Evolutionary conservation across 2,113 vertebrate genomes (phyloP), one percentile per base, ranked within the genome.

Genomic region (Climacteris rufus): DNA sequence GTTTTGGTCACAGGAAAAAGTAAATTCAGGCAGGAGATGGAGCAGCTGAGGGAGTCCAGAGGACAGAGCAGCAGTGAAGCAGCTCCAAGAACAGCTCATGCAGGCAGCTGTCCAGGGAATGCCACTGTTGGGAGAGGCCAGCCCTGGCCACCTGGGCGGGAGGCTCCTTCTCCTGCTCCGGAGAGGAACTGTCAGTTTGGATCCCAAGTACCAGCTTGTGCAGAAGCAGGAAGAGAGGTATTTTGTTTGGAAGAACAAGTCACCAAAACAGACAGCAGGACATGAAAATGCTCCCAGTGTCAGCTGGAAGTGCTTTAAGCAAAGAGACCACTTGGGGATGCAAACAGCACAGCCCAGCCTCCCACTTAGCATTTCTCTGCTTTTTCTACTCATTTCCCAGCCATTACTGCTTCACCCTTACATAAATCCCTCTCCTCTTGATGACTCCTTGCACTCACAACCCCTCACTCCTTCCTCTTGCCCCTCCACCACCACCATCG

Each of bases 111-210:
- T 24, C 14, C 76, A 56, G n/a, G 13, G 10, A 85, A 47, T 20
- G 7, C 18, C 0, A 0, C 7, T 33, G 9, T 27, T 11, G 27
- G 3, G 9, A 56, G 52, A 83, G 21, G 68, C 27, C 47, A 70
- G 45, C 30, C 40, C 63, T 23, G 44, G 40, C 52, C 25, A 10
- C 47, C 18, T 2, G 4, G 42, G 23, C 75, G 56, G 40, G 33
- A 56, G 45, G 45, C 4, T 50, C 35, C 4, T 72, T 40, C 37
- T 71, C 42, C 61, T 61, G 47, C 57, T 31, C 57, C 13, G 4
- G 6, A n/a, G 22, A 70, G 39, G 13, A 80, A 39, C 25, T 12
- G 17, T 17, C 37, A 23, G 33, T 61, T 40, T 68, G 61, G 59
- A 57, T 18, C 35, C 25, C 10, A 33, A n/a, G 21, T 3, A 69